Evolutionary conservation across 64 coral and sea anemone genomes (phyloP).

Genomic region (Acropora yongei): DNA sequence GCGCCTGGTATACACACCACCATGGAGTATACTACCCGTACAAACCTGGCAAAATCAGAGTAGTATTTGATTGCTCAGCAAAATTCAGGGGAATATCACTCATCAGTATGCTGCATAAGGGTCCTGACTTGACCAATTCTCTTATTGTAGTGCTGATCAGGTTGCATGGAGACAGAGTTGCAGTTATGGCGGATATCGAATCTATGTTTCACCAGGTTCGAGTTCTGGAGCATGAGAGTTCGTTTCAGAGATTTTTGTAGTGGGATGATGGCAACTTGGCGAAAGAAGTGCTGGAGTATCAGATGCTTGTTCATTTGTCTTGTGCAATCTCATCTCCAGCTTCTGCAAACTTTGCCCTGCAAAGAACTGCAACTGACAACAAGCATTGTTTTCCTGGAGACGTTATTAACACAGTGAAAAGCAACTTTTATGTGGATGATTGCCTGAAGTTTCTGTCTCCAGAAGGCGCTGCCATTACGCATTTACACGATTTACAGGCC

Average conservation of each 20-base stretch:
- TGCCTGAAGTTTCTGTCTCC: neutral
- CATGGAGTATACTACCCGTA: conserved; percentile 46
- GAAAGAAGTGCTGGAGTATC: neutral
- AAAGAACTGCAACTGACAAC: conserved; percentile 53
- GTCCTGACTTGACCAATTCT: conserved; percentile 49
- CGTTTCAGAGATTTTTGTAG: conserved; percentile 49
- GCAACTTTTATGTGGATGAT: conserved; percentile 61
- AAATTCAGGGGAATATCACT: conserved; percentile 46
- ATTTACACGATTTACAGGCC: conserved; percentile 22
- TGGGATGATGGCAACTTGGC: conserved; percentile 45
- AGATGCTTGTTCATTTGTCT: conserved; percentile 45
- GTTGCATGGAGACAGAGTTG: conserved; percentile 51
- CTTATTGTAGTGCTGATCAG: conserved; percentile 45
- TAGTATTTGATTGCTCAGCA: conserved; percentile 62
- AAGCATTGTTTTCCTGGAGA: neutral
- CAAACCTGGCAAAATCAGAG: conserved; percentile 52
- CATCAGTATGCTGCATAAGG: conserved; percentile 54
- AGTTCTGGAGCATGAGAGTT: conserved; percentile 27
- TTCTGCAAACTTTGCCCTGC: conserved; percentile 63
- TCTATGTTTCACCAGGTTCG: conserved; percentile 62
- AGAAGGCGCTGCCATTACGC: conserved; percentile 22
- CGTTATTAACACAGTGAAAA: conserved; percentile 21
- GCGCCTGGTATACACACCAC: conserved; percentile 66
- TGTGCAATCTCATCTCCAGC: conserved; percentile 49
- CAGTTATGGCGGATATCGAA: conserved; percentile 55